Percentiles rank a stretch among this genome's conserved stretches.
Conservation (phyloP, 1,140 invertebrate genomes). For the Eulimnadia texana region DNA sequence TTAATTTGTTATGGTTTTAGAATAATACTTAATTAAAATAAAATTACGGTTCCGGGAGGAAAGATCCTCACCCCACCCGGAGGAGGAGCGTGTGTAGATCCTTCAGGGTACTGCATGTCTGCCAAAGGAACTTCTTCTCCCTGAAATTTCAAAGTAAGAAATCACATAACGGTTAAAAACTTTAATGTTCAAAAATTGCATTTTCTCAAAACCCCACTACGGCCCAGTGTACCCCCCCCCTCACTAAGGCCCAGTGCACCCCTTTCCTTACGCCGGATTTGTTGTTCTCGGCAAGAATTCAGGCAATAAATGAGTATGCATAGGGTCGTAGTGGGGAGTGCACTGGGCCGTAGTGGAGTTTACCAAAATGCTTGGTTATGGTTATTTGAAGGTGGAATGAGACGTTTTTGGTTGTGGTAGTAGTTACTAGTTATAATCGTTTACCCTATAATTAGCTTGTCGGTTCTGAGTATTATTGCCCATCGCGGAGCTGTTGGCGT, state of each 20-base stretch:
- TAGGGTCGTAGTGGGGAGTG: slow-evolving; percentile 1
- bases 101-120: slow-evolving; percentile 53
- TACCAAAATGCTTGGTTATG: too few species aligned
- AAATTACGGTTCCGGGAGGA: slow-evolving; percentile 42
- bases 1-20: background rate
- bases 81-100: slow-evolving; percentile 33
- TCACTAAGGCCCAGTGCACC: too few species aligned
- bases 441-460: slow-evolving; percentile 4
- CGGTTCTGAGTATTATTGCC: slow-evolving; percentile 27
- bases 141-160: slow-evolving; percentile 12
- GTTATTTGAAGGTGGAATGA: too few species aligned
- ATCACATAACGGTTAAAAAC: too few species aligned
- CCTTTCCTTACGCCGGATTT: too few species aligned
- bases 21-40: too few species aligned
- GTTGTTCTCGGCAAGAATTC: slow-evolving; percentile 1
- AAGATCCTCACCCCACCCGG: slow-evolving; percentile 40
- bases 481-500: slow-evolving; percentile 26
- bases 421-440: too few species aligned
- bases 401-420: too few species aligned
- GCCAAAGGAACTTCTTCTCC: slow-evolving; percentile 58
- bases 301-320: background rate
- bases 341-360: background rate
- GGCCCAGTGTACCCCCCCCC: too few species aligned
- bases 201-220: too few species aligned
- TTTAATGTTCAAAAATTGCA: too few species aligned